Base-by-base conservation (phyloP, 2,113 vertebrate species). In the Poecilia latipinna region DNA sequence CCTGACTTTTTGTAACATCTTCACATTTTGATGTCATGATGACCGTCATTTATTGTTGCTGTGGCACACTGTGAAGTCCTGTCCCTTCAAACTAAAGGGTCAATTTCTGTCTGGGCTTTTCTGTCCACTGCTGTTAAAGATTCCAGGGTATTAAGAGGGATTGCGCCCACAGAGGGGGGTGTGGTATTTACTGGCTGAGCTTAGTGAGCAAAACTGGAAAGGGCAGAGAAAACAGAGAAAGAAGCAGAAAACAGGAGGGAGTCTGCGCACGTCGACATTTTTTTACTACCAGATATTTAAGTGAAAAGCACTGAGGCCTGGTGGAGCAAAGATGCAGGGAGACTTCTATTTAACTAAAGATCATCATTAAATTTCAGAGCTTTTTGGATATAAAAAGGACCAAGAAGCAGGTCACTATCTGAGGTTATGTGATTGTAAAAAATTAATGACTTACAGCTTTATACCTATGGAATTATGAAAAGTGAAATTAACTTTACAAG, bases 81-180 rank as follows among this genome's bases (percentile, higher is more conserved):
- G 60, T 90, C 66, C 69, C 65, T 71, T 75, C 65, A 65, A 78
- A 84, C 81, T 64, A 70, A 69, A 75, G 70, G 68, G 66, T 81
- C 78, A 80, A 57, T 83, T 77, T 85, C 69, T 70, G 39, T 57
- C 70, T 54, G 7, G 73, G 69, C 70, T 19, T 72, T 37, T 82
- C 79, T 82, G 42, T 78, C 69, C 66, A 62, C 54, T 12, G 73
- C 70, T 70, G 83, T 76, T 70, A 37, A 68, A 73, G 79, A 83
- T 78, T 82, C 72, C 64, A 71, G 80, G 84, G 78, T 83, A 78
- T 86, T 83, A 90, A 63, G 65, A 83, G 32, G 57, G 85, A 90
- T 84, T 83, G 62, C 63, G 79, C 65, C 60, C 79, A 54, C 86
- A 48, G 84, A 61, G 37, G 80, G 80, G 61, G 63, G 19, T 62